A percentile compares a stretch with the other conserved stretches of the same genome.
phyloP scores from a whole-genome alignment of 1,140 invertebrate genomes.

The Drosophila nigromelanica region DNA sequence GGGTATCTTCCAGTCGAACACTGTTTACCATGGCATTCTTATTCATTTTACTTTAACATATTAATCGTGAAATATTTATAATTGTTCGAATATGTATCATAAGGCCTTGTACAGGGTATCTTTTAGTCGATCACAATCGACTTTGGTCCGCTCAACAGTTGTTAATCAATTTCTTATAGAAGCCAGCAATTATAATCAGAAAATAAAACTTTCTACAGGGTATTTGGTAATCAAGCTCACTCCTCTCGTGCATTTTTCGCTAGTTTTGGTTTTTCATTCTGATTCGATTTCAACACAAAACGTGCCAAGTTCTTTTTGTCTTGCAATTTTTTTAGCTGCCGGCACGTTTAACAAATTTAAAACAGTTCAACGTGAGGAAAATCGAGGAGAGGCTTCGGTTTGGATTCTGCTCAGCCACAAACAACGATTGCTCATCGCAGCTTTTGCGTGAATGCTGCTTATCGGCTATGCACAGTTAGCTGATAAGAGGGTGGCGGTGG shows the following conservation, averaged over 20 bases:
- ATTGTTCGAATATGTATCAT: too few species aligned
- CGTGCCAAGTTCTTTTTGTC: constrained; percentile 57
- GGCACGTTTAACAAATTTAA: constrained; percentile 74
- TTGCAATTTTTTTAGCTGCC: constrained; percentile 31
- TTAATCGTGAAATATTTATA: too few species aligned
- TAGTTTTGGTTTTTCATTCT: constrained; percentile 48
- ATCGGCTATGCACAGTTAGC: constrained; percentile 4
- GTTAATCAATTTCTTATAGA: too few species aligned
- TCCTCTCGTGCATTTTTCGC: neutral
- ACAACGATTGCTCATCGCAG: too few species aligned
- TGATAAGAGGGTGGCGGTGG: constrained; percentile 5
- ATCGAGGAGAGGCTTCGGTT: neutral
- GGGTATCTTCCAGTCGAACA: too few species aligned
- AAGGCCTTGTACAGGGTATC: too few species aligned
- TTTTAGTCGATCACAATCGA: neutral
- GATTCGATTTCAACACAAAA: constrained; percentile 77
- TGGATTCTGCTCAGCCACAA: neutral
- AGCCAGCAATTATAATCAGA: too few species aligned
- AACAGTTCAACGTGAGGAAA: constrained; percentile 58
- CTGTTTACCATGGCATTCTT: too few species aligned
- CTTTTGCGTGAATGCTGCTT: neutral
- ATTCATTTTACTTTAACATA: too few species aligned
- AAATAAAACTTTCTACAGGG: neutral
- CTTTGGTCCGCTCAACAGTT: too few species aligned
- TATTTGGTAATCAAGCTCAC: neutral